phyloP scores from a whole-genome alignment of 2,113 vertebrate species.

The Abramis brama region DNA sequence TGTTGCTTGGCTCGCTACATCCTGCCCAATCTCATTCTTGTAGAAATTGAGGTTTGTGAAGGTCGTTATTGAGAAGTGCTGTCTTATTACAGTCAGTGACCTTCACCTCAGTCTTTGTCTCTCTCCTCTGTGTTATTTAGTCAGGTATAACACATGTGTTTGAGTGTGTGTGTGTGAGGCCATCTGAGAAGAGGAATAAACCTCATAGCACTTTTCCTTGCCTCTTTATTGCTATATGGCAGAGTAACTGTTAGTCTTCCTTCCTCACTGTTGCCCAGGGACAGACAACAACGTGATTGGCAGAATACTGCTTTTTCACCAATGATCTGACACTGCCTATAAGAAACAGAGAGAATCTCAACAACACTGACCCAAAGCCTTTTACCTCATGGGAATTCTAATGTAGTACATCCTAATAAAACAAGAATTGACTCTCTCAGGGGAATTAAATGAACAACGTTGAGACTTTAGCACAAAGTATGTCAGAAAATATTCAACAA shows the following conservation, averaged over 20 bases:
- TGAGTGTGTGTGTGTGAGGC: constrained; percentile 17
- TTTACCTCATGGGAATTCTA: neutral
- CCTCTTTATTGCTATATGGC: constrained; percentile 50
- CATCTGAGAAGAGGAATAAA: constrained; percentile 32
- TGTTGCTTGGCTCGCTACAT: neutral
- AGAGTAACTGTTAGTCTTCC: constrained; percentile 34
- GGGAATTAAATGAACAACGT: neutral
- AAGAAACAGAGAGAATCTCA: neutral
- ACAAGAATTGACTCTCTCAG: neutral
- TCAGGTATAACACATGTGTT: constrained; percentile 15
- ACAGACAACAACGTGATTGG: constrained; percentile 16
- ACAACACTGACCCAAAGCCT: neutral
- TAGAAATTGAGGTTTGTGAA: constrained; percentile 61
- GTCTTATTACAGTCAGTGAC: constrained; percentile 60
- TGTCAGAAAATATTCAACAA: neutral
- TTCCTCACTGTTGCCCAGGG: constrained; percentile 8
- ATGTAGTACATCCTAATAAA: neutral
- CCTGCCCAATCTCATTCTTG: constrained; percentile 42
- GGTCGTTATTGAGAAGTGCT: constrained; percentile 58
- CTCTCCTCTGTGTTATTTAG: constrained; percentile 51
- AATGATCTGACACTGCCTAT: constrained; percentile 20
- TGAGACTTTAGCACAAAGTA: neutral
- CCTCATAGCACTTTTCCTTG: constrained; percentile 31
- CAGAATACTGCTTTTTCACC: constrained; percentile 15
- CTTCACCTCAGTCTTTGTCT: constrained; percentile 48